Percentiles rank a stretch among this genome's conserved stretches.
Conservation (phyloP, 2,113 vertebrate genomes). For the cat (Felis catus) region F.catus_Fca126_mat1.0 CM031413.1:156846501-156847000, state of each 20-base stretch:
- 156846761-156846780: not conserved
- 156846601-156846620: not conserved
- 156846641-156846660: constrained; percentile 80
- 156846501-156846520: constrained; percentile 88
- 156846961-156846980: not conserved
- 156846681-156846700: constrained; percentile 87
- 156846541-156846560: constrained; percentile 78
- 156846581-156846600: not conserved
- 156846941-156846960: not conserved
- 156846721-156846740: constrained; percentile 85
- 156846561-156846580: constrained; percentile 24
- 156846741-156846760: not conserved
- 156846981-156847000: not conserved
- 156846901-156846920: not conserved
- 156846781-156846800: not conserved
- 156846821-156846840: not conserved
- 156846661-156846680: constrained; percentile 89
- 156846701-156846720: constrained; percentile 89
- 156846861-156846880: not conserved
- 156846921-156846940: not conserved
- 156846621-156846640: constrained; percentile 73
- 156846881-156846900: too few relatives aligned
- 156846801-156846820: not conserved
- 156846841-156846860: not conserved
- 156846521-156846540: constrained; percentile 82